Evolutionary conservation across 2,113 vertebrate species (phyloP).

Genomic region (Paraplagusia blochii): DNA sequence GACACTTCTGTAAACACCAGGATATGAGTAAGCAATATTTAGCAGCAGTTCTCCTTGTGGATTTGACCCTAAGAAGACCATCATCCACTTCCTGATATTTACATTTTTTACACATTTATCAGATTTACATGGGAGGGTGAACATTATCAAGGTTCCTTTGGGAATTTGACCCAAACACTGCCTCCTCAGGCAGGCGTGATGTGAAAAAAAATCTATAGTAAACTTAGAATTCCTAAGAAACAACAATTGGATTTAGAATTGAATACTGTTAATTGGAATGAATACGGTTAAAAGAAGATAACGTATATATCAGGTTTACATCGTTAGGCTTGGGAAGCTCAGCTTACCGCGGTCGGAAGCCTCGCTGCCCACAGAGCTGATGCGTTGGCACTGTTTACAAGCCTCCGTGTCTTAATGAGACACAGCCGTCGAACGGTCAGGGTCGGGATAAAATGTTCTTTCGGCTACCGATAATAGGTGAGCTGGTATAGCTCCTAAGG

Average conservation of each 20-base stretch:
- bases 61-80: no score
- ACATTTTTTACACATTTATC: no score
- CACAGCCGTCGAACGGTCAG: neutral
- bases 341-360: neutral
- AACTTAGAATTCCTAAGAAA: no score
- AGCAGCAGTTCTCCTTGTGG: neutral
- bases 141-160: no score
- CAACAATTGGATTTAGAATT: neutral
- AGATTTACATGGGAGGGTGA: no score
- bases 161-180: no score
- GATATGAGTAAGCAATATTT: neutral
- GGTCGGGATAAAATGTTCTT: accelerated
- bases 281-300: neutral
- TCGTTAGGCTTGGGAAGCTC: neutral
- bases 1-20: neutral
- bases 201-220: no score
- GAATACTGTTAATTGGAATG: neutral
- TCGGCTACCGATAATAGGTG: neutral
- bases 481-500: neutral
- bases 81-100: no score
- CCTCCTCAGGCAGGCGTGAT: no score
- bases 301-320: neutral
- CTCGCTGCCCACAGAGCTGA: constrained; percentile 2
- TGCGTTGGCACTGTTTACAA: constrained; percentile 11
- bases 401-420: neutral